Evolutionary conservation across 1,140 invertebrate species (phyloP).

Genomic region (Aphidius gifuensis): DNA sequence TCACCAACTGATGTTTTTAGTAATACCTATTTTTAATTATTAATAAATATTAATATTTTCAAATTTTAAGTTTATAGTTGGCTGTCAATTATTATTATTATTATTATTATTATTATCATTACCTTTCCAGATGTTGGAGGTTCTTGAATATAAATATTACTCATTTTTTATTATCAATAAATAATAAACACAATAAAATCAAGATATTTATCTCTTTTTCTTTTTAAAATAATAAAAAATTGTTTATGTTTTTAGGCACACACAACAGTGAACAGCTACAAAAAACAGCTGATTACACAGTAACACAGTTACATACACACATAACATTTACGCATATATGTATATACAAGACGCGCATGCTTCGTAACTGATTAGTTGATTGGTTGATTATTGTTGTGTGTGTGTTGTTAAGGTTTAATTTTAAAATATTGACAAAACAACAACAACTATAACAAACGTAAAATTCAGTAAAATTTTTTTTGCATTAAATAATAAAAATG

Average conservation of each 20-base stretch:
- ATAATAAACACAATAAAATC: background rate
- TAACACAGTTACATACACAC: too few relatives aligned
- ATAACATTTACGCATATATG: too few relatives aligned
- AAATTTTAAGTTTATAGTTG: background rate
- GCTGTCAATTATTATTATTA: background rate
- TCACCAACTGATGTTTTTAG: constrained; percentile 91
- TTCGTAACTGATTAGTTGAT: background rate
- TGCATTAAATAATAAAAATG: background rate
- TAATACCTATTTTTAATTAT: constrained; percentile 62
- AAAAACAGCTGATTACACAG: too few relatives aligned
- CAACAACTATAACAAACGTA: background rate
- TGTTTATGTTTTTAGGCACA: too few relatives aligned
- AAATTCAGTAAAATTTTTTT: too few relatives aligned
- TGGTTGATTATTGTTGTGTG: background rate
- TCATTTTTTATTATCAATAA: constrained; percentile 58
- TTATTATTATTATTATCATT: background rate
- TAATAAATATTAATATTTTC: background rate
- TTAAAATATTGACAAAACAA: background rate
- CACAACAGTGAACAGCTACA: too few relatives aligned
- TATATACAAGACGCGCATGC: too few relatives aligned
- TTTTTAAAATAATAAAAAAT: too few relatives aligned
- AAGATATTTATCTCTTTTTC: too few relatives aligned
- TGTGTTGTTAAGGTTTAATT: background rate
- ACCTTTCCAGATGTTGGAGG: constrained; percentile 93
- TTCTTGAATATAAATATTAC: constrained; percentile 96